Percentiles rank a stretch among this genome's conserved stretches.
Conservation (phyloP, 1,140 invertebrate species). For the Neoseiulus cucumeris region DNA sequence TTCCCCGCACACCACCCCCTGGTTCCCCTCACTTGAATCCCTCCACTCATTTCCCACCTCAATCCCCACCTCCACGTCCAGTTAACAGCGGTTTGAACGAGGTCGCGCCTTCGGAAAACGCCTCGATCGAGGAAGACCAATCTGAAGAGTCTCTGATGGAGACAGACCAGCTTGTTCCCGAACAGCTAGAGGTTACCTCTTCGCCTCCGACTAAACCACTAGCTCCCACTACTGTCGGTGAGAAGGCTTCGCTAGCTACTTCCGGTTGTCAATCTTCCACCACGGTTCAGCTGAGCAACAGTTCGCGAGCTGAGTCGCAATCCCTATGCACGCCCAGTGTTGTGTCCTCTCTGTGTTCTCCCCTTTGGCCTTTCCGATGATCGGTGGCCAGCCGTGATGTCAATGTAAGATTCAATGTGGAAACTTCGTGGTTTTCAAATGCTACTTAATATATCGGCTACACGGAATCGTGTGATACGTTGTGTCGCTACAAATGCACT, state of each 20-base stretch:
- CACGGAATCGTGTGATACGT: no score
- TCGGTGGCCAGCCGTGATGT: neutral
- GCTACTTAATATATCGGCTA: no score
- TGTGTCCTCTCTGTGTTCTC: neutral
- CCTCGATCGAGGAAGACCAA: neutral
- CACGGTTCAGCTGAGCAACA: neutral
- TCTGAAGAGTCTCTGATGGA: neutral
- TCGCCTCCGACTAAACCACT: neutral
- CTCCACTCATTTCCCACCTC: neutral
- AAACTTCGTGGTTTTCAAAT: no score
- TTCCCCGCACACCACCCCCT: neutral
- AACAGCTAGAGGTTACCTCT: neutral
- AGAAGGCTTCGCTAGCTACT: neutral
- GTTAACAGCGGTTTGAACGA: no score
- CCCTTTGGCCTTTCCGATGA: conserved; percentile 5
- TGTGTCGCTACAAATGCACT: no score
- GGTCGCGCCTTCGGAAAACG: neutral
- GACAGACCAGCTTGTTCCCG: neutral
- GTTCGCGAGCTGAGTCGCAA: neutral
- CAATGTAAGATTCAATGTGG: neutral
- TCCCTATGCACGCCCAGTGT: neutral
- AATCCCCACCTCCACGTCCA: neutral
- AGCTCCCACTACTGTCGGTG: neutral
- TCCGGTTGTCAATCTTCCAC: neutral
- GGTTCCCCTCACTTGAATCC: neutral